These are phyloP conservation scores for Nephotettix cincticeps DNA, from an alignment of 1,140 invertebrate genomes.

Conservation along the genomic window DNA sequence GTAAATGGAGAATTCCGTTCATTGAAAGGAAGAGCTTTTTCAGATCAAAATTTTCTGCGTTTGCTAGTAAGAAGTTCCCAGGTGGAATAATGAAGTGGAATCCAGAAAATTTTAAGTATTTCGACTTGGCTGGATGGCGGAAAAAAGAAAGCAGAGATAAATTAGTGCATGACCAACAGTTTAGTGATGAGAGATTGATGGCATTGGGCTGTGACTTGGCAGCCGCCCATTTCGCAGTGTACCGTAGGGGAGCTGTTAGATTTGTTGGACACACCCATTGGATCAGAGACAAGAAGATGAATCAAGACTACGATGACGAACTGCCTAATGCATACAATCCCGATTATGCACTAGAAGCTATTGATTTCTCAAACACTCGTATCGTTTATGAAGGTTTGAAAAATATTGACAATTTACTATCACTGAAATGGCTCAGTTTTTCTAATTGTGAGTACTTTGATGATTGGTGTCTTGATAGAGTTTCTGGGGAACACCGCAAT, in stretches of 20 bases:
- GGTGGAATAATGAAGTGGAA: neutral
- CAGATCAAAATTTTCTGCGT: neutral
- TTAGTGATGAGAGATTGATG: constrained; percentile 31
- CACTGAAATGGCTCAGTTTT: constrained; percentile 65
- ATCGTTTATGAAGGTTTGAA: constrained; percentile 71
- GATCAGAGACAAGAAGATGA: constrained; percentile 52
- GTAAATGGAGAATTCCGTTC: neutral
- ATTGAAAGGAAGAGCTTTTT: neutral
- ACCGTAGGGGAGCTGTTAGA: constrained; percentile 65
- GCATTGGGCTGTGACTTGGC: constrained; percentile 67
- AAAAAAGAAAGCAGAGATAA: neutral
- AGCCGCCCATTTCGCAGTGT: constrained; percentile 69
- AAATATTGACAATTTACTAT: constrained; percentile 59
- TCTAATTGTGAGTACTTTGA: constrained; percentile 62
- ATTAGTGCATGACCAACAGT: constrained; percentile 30
- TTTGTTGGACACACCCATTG: constrained; percentile 58
- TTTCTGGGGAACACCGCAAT: constrained; percentile 57
- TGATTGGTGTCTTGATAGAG: constrained; percentile 73
- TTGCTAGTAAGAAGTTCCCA: neutral
- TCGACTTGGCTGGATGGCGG: neutral
- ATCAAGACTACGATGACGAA: constrained; percentile 43
- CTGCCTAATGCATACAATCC: constrained; percentile 58
- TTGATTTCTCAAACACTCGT: constrained; percentile 63
- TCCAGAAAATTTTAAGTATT: neutral
- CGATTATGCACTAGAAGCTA: constrained; percentile 59